Evolutionary conservation across 2,888 invertebrate species (phyloP).

Genomic region (Drosophila merina): DNA sequence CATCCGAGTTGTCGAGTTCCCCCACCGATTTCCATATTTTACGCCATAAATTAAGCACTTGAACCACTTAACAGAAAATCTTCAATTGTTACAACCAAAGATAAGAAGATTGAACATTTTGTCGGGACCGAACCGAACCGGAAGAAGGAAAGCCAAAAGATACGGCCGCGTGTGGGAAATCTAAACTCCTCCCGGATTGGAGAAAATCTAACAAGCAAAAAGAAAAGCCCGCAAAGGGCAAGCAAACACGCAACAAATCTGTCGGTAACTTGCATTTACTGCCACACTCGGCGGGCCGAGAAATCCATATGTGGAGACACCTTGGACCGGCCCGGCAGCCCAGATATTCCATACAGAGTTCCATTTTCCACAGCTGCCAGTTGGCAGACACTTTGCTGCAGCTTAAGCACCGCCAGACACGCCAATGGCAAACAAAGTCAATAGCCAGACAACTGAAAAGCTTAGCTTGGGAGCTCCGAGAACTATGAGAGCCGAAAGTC

Average conservation of each 20-base stretch:
- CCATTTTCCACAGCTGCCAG: conserved; percentile 15
- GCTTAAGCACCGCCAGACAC: conserved; percentile 72
- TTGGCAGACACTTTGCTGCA: conserved; percentile 34
- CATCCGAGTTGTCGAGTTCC: conserved; percentile 50
- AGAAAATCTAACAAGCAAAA: conserved; percentile 49
- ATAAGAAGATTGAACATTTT: conserved; percentile 62
- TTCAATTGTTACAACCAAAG: conserved; percentile 49
- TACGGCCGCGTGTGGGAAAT: conserved; percentile 56
- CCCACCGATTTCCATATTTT: conserved; percentile 66
- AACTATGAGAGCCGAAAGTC: not conserved
- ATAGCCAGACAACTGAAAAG: conserved; percentile 75
- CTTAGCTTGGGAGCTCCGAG: conserved; percentile 40
- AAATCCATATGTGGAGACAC: conserved; percentile 50
- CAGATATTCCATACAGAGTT: conserved; percentile 12
- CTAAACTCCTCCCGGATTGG: conserved; percentile 22
- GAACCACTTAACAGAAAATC: conserved; percentile 56
- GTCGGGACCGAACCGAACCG: conserved; percentile 49
- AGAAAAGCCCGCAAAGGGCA: conserved; percentile 39
- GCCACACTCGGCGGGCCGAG: conserved; percentile 18
- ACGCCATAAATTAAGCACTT: conserved; percentile 75
- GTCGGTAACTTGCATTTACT: conserved; percentile 48
- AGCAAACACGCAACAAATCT: conserved; percentile 70
- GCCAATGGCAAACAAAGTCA: conserved; percentile 74
- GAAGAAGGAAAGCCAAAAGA: conserved; percentile 46
- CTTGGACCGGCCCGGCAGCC: conserved; percentile 20